A percentile compares a stretch with the other conserved stretches of the same genome.
Conservation (phyloP, 2,797 vertebrate species). For the Furcifer pardalis region DNA sequence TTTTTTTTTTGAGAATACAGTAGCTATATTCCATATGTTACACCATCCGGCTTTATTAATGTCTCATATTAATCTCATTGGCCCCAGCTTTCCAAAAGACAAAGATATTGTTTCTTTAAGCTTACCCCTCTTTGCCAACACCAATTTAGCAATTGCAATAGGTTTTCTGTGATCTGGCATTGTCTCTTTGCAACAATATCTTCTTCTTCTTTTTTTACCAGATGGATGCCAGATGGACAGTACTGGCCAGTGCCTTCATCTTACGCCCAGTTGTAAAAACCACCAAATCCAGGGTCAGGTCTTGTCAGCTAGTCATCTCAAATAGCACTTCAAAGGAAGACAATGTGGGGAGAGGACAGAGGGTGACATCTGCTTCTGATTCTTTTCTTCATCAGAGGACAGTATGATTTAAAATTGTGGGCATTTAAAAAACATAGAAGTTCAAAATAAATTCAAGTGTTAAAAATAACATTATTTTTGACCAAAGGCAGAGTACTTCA, state of each 20-base stretch:
- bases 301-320: conserved; percentile 72
- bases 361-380: conserved; percentile 75
- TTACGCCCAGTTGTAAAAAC: conserved; percentile 65
- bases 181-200: conserved; percentile 69
- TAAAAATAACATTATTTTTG: no score
- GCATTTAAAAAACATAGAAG: no score
- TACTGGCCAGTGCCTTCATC: conserved; percentile 73
- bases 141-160: conserved; percentile 74
- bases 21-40: conserved; percentile 62
- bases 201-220: conserved; percentile 65
- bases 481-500: no score
- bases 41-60: conserved; percentile 37
- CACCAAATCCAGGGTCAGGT: conserved; percentile 70
- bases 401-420: no score
- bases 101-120: conserved; percentile 67
- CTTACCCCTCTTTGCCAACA: conserved; percentile 66
- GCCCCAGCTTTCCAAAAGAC: conserved; percentile 62
- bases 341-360: conserved; percentile 30
- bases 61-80: conserved; percentile 36
- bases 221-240: conserved; percentile 83
- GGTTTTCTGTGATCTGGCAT: conserved; percentile 76
- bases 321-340: conserved; percentile 76
- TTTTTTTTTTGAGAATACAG: conserved; percentile 41
- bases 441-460: no score
- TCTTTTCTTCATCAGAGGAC: no score